Percentiles rank a stretch among this genome's conserved stretches.
Conservation (phyloP, 2,797 vertebrate species). For the Lepidocolaptes lacrymiger region DNA sequence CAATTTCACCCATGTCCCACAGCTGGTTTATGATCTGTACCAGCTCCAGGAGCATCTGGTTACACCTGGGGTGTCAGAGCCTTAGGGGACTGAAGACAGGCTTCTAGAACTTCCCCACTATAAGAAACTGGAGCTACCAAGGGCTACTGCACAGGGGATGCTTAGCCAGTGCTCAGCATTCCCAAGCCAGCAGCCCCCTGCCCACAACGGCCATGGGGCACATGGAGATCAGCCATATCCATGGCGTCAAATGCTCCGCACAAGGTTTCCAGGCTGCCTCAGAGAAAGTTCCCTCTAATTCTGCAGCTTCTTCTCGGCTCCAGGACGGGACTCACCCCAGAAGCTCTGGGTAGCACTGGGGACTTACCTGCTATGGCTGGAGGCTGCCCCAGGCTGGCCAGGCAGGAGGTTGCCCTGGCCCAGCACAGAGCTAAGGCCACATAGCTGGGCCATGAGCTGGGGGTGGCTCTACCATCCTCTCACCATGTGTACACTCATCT, state of each 20-base stretch:
- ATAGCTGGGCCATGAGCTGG: no score
- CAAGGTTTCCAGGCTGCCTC: not conserved
- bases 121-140: not conserved
- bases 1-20: rapidly evolving
- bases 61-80: rapidly evolving
- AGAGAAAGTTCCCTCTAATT: not conserved
- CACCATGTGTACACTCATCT: not conserved
- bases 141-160: not conserved
- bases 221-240: rapidly evolving
- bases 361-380: slow-evolving; percentile 10
- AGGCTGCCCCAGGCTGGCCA: not conserved
- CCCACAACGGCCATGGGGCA: rapidly evolving
- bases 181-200: rapidly evolving
- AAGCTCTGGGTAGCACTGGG: not conserved
- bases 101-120: not conserved
- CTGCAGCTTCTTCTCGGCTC: not conserved
- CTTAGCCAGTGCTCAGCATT: not conserved
- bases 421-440: not conserved
- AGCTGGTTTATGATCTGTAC: not conserved
- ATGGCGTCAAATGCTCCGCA: rapidly evolving
- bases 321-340: not conserved
- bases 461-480: not conserved
- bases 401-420: not conserved
- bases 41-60: not conserved
- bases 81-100: rapidly evolving